Base-by-base conservation (phyloP, 2,888 invertebrate species). In the Temnothorax unifasciatus region DNA sequence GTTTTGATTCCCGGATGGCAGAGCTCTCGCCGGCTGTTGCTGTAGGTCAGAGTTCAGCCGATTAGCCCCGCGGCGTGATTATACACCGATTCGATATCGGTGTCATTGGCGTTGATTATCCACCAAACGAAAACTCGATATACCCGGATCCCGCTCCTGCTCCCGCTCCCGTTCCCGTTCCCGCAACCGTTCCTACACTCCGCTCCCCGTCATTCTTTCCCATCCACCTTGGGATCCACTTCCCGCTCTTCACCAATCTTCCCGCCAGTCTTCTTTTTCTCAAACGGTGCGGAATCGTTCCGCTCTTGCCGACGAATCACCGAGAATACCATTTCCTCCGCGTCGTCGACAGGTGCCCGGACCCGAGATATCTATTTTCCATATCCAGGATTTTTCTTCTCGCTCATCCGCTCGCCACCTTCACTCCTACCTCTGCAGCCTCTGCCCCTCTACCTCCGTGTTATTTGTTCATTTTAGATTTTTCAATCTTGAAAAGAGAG, bases 91-190 rank as follows among this genome's bases (percentile, higher is more conserved):
- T 83, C 89, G 89, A 90, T 89, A 92, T 91, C 87, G 89, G 81
- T 89, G 87, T 89, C 89, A 90, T 88, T 88, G 89, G 85, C 89
- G 88, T 85, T 87, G 88, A 92, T 92, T 90, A 92, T 89, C 88
- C 87, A 86, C 79, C 86, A 85, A 87, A 88, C 87, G 90, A 88
- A 91, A 90, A 92, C 88, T 88, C 76, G 88, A 90, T 92, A 88
- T 90, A 71, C 38, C 41, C 57, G 73, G 54, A 57, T 63, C 47
- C 59, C 13, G 34, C 57, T 34, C 3, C 34, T 4, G 34, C 5
- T 34, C 34, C 34, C 1, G 38, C 38, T 68, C 54, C 57, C 13
- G 29, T 29, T 34, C 41, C n/a, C 18, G 63, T 29, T 29, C 29
- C 29, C 18, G 63, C 34, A 38, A 41, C 13, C 59, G 21, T 59